Evolutionary conservation across 2,797 vertebrate species (phyloP).

Genomic region (Todus mexicanus): DNA sequence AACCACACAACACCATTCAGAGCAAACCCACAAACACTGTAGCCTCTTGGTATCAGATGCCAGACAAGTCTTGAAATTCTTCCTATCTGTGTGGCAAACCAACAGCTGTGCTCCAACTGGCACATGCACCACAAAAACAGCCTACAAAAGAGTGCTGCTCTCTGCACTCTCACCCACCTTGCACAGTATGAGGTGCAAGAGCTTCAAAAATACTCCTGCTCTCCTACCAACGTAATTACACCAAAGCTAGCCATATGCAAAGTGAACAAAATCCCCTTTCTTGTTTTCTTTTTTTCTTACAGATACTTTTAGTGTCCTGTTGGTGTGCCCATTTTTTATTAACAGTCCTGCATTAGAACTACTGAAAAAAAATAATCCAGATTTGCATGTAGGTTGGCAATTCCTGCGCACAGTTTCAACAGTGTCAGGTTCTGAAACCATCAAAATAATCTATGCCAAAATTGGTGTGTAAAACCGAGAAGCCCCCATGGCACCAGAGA

Average conservation of each 20-base stretch:
- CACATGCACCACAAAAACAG: not conserved
- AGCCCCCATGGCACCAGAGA: not conserved
- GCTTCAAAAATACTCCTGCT: not conserved
- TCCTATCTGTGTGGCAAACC: not conserved
- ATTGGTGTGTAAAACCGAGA: not conserved
- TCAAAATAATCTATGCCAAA: not conserved
- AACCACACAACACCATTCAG: not conserved
- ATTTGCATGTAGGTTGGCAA: constrained; percentile 2
- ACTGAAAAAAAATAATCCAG: not conserved
- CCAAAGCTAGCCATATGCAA: not conserved
- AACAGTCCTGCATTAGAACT: not conserved
- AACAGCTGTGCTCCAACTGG: not conserved
- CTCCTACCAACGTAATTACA: not conserved
- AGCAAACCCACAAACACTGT: not conserved
- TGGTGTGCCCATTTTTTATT: not conserved
- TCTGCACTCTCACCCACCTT: not conserved
- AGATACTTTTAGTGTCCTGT: not conserved
- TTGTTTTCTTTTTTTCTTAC: not conserved
- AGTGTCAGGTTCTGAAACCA: not conserved
- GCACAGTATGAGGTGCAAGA: rapidly evolving
- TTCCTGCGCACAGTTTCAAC: not conserved
- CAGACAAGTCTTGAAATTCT: not conserved
- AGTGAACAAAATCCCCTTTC: not conserved
- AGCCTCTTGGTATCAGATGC: not conserved
- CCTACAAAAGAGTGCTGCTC: not conserved